Evolutionary conservation across 2,888 invertebrate species (phyloP), one percentile per base, ranked within the genome.

Genomic region (Papilio protenor): DNA sequence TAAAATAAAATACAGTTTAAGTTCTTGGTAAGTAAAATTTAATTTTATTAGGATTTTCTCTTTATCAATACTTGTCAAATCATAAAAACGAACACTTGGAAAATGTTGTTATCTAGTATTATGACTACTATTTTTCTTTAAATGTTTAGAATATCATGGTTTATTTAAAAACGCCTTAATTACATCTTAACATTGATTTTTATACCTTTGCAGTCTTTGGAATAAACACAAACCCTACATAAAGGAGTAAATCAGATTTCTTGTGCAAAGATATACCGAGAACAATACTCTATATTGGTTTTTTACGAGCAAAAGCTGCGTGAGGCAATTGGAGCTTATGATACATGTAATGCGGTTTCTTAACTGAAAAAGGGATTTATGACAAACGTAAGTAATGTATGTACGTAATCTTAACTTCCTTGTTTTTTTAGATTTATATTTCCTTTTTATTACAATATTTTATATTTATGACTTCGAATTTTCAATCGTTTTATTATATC

Each of bases 221-320:
- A 18, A 18, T 52, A 16, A 52, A 18, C 2, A 57, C 11, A 59
- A 59, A 59, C 33, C 59, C 59, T 23, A 23, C 23, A 14, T 2
- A 59, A 23, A 23, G 33, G 18, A 66, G n/a, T n/a, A 33, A 64
- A 33, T 64, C 66, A 33, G 40, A 66, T 66, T 66, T 66, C 11
- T 66, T n/a, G 64, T 66, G 66, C 3, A 64, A 64, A 61, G 0
- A 33, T 33, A 66, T 66, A 8, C 66, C 66, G 10, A 66, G n/a
- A 66, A n/a, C 66, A 66, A 66, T 66, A 66, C 40, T 66, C 40
- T 40, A 11, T n/a, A 66, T 66, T 66, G 16, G 1, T 64, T 33
- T 61, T 64, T 66, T 66, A 66, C 66, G 66, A 66, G 66, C 66
- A 40, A 40, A 40, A 40, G n/a, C 66, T 10, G 40, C 66, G 66